Evolutionary conservation across 2,888 invertebrate genomes (phyloP).

Genomic region (Limenitis camilla): DNA sequence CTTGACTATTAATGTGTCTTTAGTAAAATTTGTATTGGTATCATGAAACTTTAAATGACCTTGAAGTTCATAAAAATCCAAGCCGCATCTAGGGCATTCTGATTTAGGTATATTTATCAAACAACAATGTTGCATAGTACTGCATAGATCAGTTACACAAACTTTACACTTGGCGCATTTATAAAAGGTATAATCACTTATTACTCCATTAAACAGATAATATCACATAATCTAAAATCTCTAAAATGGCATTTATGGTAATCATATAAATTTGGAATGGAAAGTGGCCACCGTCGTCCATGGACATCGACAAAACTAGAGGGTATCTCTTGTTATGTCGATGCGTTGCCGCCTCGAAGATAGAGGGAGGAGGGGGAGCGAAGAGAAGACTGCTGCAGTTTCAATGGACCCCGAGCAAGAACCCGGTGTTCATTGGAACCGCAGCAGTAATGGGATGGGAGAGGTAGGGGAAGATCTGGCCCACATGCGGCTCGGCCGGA

Average conservation of each 20-base stretch:
- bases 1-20: slow-evolving; percentile 40
- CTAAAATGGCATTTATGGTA: slow-evolving; percentile 37
- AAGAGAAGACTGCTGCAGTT: too few species aligned
- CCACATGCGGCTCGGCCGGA: too few species aligned
- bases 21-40: slow-evolving; percentile 37
- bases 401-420: too few species aligned
- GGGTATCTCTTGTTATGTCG: too few species aligned
- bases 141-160: slow-evolving; percentile 33
- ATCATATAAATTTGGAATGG: slow-evolving; percentile 24
- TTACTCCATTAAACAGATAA: slow-evolving; percentile 36
- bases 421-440: too few species aligned
- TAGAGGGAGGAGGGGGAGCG: too few species aligned
- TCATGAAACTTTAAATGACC: slow-evolving; percentile 42
- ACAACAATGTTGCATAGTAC: slow-evolving; percentile 38
- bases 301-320: too few species aligned
- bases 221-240: slow-evolving; percentile 36
- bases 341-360: too few species aligned
- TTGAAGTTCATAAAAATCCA: slow-evolving; percentile 39
- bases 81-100: slow-evolving; percentile 41
- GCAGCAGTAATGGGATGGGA: too few species aligned
- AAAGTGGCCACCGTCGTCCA: too few species aligned
- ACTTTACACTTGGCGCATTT: slow-evolving; percentile 45
- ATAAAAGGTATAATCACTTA: slow-evolving; percentile 47
- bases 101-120: slow-evolving; percentile 30
- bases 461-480: too few species aligned